phyloP scores from a whole-genome alignment of 2,113 vertebrate species.

The Megaceryle maxima region DNA sequence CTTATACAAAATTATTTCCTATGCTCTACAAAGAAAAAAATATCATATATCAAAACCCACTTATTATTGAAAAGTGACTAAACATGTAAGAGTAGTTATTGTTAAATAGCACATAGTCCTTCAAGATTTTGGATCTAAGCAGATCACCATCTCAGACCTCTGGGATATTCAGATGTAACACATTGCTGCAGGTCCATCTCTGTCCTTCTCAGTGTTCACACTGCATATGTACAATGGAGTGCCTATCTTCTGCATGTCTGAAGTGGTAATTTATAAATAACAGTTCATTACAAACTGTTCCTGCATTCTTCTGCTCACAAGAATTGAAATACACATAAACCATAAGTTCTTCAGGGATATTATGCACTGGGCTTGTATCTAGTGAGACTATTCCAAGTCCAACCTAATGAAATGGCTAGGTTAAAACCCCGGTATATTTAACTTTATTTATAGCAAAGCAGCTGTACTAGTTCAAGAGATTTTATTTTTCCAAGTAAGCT shows the following conservation, averaged over 20 bases:
- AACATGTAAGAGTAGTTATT: background rate
- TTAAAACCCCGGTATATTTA: background rate
- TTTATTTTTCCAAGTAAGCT: slow-evolving; percentile 39
- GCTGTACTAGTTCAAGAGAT: slow-evolving; percentile 21
- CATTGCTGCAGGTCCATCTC: background rate
- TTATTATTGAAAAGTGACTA: background rate
- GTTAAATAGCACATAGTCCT: background rate
- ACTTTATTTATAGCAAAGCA: slow-evolving; percentile 32
- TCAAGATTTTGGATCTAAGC: background rate
- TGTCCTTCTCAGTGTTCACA: background rate
- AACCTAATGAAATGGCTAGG: background rate
- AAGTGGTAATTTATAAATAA: background rate
- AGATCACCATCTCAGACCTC: background rate
- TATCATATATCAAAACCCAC: background rate
- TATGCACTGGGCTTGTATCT: background rate
- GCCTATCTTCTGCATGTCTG: background rate
- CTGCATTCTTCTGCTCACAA: background rate
- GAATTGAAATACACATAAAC: background rate
- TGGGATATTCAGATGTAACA: background rate
- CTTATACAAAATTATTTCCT: background rate
- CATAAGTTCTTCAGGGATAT: background rate
- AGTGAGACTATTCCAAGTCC: background rate
- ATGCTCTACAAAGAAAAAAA: background rate
- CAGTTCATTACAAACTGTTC: background rate
- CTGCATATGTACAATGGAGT: background rate